Base-by-base conservation (phyloP, 2,888 invertebrate genomes). In the Amiota mariae region DNA sequence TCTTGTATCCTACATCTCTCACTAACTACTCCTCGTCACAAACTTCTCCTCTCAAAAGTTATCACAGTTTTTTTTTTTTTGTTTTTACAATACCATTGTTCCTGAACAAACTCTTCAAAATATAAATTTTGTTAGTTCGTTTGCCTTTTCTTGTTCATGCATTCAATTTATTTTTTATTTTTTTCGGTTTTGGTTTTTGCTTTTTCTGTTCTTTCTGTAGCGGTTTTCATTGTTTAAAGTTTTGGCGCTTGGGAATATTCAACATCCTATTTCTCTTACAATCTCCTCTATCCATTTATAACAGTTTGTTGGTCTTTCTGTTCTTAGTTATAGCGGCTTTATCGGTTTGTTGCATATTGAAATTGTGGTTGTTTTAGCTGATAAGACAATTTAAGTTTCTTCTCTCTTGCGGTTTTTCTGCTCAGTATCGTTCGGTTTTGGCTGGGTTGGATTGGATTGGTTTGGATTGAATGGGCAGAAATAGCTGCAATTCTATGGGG, bases 341-440 rank as follows among this genome's bases (percentile, higher is more conserved):
- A 24, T 11, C 63, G 36, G 18, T 18, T 64, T 64, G 64, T n/a
- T 20, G 18, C 51, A 49, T 67, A 51, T 67, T 67, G 20, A 67
- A 67, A 68, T 68, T 68, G 51, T 68, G 24, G 67, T 24, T 68
- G 20, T 68, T 51, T 8, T 59, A 51, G 51, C 49, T 49, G 48
- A 67, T 68, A 68, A 68, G 54, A 54, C 67, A 68, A 68, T 68
- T 68, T 68, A 68, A 68, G 67, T 68, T 68, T 67, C n/a, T 51
- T 51, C 54, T 12, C 54, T 51, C 54, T 51, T 59, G 20, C 18
- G 59, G 59, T 20, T 59, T 18, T 54, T 13, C 54, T 54, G n/a
- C 57, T 59, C 8, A 11, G 36, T 36, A 36, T 36, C 8, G 18
- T 15, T 59, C 11, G n/a, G 20, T 20, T 59, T 59, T 59, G 59